Conservation (phyloP, 2,888 invertebrate species). For the Zele albiditarsus region DNA sequence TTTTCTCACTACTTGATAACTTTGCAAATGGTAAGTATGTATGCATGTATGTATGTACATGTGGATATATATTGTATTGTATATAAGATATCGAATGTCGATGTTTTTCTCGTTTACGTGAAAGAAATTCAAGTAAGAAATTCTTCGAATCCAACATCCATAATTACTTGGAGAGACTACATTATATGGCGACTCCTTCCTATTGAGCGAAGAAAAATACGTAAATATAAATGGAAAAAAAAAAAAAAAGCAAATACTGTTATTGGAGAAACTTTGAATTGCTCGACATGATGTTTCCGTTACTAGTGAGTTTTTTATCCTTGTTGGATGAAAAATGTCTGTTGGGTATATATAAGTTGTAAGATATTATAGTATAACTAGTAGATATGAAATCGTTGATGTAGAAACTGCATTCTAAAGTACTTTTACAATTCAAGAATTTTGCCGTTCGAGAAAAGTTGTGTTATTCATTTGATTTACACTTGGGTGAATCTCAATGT, state of each 20-base stretch:
- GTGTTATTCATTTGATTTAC: too few relatives aligned
- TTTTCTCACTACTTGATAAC: constrained; percentile 30
- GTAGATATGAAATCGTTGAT: too few relatives aligned
- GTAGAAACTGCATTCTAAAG: too few relatives aligned
- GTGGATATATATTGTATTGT: constrained; percentile 16
- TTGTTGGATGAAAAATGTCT: not conserved
- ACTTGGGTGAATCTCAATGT: too few relatives aligned
- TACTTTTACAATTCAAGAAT: too few relatives aligned
- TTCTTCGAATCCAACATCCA: not conserved
- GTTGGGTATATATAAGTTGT: not conserved
- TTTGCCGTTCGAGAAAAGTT: too few relatives aligned
- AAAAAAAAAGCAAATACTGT: not conserved
- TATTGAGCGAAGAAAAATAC: not conserved
- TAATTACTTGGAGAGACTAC: constrained; percentile 6
- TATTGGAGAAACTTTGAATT: not conserved
- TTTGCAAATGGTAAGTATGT: constrained; percentile 16
- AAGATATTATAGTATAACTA: too few relatives aligned
- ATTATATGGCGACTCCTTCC: not conserved
- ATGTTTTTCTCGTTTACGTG: constrained; percentile 32
- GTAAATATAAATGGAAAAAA: not conserved
- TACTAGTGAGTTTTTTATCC: not conserved
- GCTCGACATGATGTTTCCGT: not conserved
- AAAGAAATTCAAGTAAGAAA: not conserved
- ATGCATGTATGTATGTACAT: constrained; percentile 11
- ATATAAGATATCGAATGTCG: constrained; percentile 13